These are phyloP conservation scores for Pogonocherus hispidulus DNA, from an alignment of 2,888 invertebrate species.

Conservation along the genomic window DNA sequence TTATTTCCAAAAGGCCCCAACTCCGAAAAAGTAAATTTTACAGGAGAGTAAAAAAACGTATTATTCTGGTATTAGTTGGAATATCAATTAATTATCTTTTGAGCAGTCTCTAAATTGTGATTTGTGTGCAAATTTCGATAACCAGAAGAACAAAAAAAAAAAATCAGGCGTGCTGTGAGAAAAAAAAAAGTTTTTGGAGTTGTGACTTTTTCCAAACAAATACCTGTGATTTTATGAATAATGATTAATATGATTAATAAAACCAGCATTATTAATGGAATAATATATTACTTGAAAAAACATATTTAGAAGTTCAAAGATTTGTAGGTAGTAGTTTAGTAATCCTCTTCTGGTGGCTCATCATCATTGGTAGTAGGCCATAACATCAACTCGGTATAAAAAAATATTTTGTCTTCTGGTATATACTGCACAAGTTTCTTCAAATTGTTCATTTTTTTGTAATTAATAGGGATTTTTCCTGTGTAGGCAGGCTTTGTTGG, in stretches of 20 bases:
- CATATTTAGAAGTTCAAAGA: constrained; percentile 2
- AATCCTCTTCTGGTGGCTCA: constrained; percentile 6
- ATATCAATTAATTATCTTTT: constrained; percentile 17
- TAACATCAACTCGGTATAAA: constrained; percentile 8
- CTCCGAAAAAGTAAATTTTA: constrained; percentile 17
- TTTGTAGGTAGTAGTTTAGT: constrained; percentile 1
- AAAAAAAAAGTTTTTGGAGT: constrained; percentile 10
- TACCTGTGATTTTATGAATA: constrained; percentile 4
- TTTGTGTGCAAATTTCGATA: constrained; percentile 13
- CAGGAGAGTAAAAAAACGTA: constrained; percentile 13
- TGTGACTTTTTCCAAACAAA: constrained; percentile 5
- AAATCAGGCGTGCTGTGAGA: constrained; percentile 8
- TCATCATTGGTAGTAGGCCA: constrained; percentile 7
- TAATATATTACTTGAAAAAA: constrained; percentile 10
- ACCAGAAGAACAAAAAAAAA: background rate
- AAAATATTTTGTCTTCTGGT: constrained; percentile 6
- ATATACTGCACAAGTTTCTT: constrained; percentile 17
- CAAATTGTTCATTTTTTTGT: constrained; percentile 16
- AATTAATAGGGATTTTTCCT: constrained; percentile 9
- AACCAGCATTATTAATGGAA: background rate
- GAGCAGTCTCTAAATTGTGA: constrained; percentile 10
- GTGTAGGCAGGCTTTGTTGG: constrained; percentile 12
- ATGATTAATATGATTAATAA: constrained; percentile 7
- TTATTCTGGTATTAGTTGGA: constrained; percentile 17
- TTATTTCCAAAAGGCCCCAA: too few species aligned